Evolutionary conservation across 2,888 invertebrate species (phyloP), one percentile per base, ranked within the genome.

Genomic region (Lepetodrilus schrolli): DNA sequence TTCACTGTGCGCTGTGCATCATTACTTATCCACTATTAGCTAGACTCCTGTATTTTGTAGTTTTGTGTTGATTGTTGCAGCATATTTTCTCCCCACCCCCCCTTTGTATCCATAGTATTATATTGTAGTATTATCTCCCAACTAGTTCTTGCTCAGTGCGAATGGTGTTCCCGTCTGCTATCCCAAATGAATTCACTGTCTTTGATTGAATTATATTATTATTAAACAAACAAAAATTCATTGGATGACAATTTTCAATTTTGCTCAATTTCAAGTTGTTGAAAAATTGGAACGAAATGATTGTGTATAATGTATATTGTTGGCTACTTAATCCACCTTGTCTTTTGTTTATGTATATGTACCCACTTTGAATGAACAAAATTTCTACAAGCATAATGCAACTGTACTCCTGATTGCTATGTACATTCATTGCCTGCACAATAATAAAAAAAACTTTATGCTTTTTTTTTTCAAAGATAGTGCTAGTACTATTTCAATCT

Each of bases 71-170:
- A 58, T 58, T 58, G 26, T 58, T 58, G 26, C 13, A 58, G 58
- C 58, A 58, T 58, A 58, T 58, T 58, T 58, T 58, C 17, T n/a
- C n/a, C n/a, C n/a, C n/a, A n/a, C n/a, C n/a, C n/a, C n/a, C n/a
- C n/a, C 58, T 30, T 58, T 58, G 26, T 58, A 58, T 58, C 34
- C 17, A 43, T 43, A 58, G 58, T 58, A 58, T 58, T 58, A 58
- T 58, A 43, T 58, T 58, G 26, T 58, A 58, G 58, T 58, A 58
- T 58, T 58, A 58, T 58, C 34, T 58, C 58, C n/a, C n/a, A 58
- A 26, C 26, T 58, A 58, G 58, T 58, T 26, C 30, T 58, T 58
- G 58, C 58, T 58, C 58, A 58, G 26, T 58, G 26, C 58, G 58
- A 26, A 30, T 58, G 58, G 17, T 58, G n/a, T 58, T 30, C 17